Evolutionary conservation across 1,140 invertebrate genomes (phyloP).

Genomic region (Temnothorax longispinosus): DNA sequence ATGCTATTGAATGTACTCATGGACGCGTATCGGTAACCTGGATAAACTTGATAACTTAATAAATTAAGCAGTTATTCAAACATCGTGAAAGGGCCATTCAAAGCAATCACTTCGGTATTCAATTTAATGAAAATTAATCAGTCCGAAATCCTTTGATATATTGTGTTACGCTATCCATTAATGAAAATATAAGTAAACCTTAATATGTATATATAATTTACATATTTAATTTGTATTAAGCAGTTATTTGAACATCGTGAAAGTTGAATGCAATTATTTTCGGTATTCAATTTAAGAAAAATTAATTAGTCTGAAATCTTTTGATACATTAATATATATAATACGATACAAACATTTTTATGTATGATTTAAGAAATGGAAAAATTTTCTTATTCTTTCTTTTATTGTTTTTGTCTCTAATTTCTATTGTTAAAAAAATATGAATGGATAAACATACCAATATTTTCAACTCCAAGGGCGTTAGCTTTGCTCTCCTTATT

Average conservation of each 20-base stretch:
- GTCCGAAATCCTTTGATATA: not conserved
- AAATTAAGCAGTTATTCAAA: slow-evolving; percentile 19
- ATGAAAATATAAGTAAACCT: not conserved
- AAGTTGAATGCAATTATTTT: too few relatives aligned
- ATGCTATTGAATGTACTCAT: not conserved
- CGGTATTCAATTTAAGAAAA: too few relatives aligned
- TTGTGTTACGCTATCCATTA: not conserved
- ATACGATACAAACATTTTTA: not conserved
- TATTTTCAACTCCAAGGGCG: slow-evolving; percentile 96
- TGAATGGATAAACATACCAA: slow-evolving; percentile 87
- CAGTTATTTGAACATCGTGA: too few relatives aligned
- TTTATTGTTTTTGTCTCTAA: not conserved
- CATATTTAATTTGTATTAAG: too few relatives aligned
- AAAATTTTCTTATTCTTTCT: not conserved
- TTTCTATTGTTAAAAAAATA: slow-evolving; percentile 4
- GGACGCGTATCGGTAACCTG: not conserved
- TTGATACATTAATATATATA: not conserved
- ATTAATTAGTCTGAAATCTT: too few relatives aligned
- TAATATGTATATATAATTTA: too few relatives aligned
- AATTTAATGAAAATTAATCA: slow-evolving; percentile 11
- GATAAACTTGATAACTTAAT: slow-evolving; percentile 32
- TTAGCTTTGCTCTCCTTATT: slow-evolving; percentile 97
- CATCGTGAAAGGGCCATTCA: not conserved
- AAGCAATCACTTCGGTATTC: not conserved
- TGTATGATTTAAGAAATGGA: not conserved